Evolutionary conservation across 2,888 invertebrate species (phyloP).

Genomic region (Drosophila falleni): DNA sequence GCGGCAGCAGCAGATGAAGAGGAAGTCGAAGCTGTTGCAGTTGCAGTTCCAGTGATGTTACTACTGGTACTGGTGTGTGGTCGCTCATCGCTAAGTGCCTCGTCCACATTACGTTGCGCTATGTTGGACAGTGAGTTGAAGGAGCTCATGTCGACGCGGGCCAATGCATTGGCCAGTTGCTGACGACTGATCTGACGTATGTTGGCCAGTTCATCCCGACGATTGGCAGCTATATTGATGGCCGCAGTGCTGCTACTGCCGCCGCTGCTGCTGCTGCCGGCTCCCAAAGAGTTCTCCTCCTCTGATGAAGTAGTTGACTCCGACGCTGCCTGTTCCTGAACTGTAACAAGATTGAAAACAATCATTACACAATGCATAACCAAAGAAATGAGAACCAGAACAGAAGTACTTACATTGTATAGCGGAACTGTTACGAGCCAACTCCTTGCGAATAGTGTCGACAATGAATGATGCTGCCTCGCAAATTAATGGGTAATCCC

Average conservation of each 20-base stretch:
- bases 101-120: conserved; percentile 83
- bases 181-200: conserved; percentile 85
- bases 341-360: conserved; percentile 38
- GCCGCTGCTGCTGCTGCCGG: conserved; percentile 78
- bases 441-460: conserved; percentile 84
- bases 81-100: conserved; percentile 56
- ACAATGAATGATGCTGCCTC: conserved; percentile 87
- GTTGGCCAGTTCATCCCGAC: conserved; percentile 79
- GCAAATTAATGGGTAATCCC: conserved; percentile 89
- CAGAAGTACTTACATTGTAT: conserved; percentile 68
- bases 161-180: conserved; percentile 83
- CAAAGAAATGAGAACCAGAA: too few relatives aligned
- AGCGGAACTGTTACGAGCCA: conserved; percentile 79
- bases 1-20: conserved; percentile 2
- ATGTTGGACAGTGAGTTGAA: conserved; percentile 85
- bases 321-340: conserved; percentile 83
- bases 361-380: neutral
- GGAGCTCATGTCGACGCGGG: conserved; percentile 81
- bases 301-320: conserved; percentile 85
- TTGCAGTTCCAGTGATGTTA: neutral
- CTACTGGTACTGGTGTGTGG: conserved; percentile 44
- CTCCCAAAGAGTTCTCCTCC: conserved; percentile 83
- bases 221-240: conserved; percentile 58
- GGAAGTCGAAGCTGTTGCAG: neutral
- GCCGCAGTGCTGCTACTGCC: conserved; percentile 62